Conservation (phyloP, 2,113 vertebrate species). For the Sclerurus mexicanus region DNA sequence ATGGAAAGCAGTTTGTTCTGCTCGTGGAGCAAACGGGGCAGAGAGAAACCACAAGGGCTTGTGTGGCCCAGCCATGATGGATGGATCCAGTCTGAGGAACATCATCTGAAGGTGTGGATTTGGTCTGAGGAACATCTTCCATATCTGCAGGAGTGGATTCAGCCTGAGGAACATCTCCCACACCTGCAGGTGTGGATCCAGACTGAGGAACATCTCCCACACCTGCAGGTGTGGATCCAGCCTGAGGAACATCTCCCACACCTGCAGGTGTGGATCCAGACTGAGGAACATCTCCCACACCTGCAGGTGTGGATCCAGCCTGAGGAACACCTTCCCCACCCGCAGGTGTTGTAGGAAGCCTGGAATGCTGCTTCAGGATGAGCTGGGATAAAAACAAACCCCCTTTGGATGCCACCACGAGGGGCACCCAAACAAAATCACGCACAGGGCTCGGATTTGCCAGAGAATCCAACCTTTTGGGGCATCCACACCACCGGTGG, state of each 20-base stretch:
- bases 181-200: background rate
- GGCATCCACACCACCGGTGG: fast-evolving
- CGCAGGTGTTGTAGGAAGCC: background rate
- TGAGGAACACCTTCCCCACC: background rate
- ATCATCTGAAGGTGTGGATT: background rate
- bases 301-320: background rate
- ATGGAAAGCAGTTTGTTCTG: background rate
- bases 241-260: background rate
- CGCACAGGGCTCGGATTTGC: background rate
- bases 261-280: background rate
- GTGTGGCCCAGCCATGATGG: background rate
- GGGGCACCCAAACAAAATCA: background rate
- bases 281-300: background rate
- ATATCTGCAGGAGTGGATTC: background rate
- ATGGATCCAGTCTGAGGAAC: background rate
- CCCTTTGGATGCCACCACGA: fast-evolving
- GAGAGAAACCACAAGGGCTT: background rate
- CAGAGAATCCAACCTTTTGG: fast-evolving
- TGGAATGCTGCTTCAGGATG: background rate
- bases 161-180: background rate
- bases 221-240: background rate
- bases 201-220: background rate
- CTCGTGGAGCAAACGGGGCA: fast-evolving
- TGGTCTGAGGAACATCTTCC: background rate
- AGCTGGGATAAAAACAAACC: background rate